phyloP scores from a whole-genome alignment of 2,888 invertebrate species.

The Zygogramma bicolorata region DNA sequence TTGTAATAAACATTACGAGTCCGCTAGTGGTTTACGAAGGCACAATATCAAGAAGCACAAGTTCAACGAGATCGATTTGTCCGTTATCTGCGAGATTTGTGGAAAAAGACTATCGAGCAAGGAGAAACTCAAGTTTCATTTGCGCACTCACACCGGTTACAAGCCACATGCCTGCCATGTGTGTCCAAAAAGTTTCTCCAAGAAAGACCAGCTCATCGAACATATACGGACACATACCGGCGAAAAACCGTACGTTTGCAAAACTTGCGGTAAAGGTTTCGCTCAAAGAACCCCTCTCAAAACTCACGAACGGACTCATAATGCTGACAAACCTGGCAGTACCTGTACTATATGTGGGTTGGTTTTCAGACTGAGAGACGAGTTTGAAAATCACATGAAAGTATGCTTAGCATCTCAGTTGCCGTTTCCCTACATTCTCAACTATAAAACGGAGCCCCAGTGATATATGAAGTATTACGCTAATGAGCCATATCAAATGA shows the following conservation, averaged over 20 bases:
- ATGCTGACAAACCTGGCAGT: slow-evolving; percentile 30
- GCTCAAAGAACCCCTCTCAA: slow-evolving; percentile 71
- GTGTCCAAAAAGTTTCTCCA: slow-evolving; percentile 69
- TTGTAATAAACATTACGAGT: slow-evolving; percentile 65
- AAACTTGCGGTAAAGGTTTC: slow-evolving; percentile 62
- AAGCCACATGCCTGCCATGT: slow-evolving; percentile 66
- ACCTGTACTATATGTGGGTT: slow-evolving; percentile 31
- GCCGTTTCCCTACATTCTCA: slow-evolving; percentile 26
- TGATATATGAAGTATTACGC: neutral
- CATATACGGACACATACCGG: slow-evolving; percentile 58
- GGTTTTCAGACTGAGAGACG: slow-evolving; percentile 25
- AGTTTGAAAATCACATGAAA: slow-evolving; percentile 34
- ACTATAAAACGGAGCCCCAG: slow-evolving; percentile 34
- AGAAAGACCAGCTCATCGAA: slow-evolving; percentile 63
- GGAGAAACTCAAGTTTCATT: slow-evolving; percentile 62
- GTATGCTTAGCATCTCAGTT: slow-evolving; percentile 29
- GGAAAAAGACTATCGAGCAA: slow-evolving; percentile 51
- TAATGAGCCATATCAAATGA: neutral
- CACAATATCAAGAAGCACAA: slow-evolving; percentile 61
- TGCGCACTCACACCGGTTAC: slow-evolving; percentile 68
- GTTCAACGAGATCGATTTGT: slow-evolving; percentile 63
- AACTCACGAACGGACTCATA: slow-evolving; percentile 35
- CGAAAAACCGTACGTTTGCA: slow-evolving; percentile 63
- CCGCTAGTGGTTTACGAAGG: slow-evolving; percentile 58
- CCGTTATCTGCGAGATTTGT: slow-evolving; percentile 58